Evolutionary conservation across 2,888 invertebrate species (phyloP).

Genomic region (Amphipoea lucens): DNA sequence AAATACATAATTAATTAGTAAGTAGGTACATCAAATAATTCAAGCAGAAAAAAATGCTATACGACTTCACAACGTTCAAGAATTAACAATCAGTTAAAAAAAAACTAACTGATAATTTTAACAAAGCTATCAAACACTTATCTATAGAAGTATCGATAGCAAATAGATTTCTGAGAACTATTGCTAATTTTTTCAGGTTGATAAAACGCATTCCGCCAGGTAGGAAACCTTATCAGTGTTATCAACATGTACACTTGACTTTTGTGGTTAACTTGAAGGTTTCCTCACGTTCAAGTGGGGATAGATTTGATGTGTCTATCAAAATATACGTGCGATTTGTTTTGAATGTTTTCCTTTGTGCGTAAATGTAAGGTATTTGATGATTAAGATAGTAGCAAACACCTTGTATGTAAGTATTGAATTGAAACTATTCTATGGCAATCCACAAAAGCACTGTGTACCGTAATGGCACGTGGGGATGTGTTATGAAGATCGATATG

Average conservation of each 20-base stretch:
- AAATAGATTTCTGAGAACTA: constrained; percentile 8
- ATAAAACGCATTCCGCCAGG: neutral
- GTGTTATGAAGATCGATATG: neutral
- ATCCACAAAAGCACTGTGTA: neutral
- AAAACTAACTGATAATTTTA: neutral
- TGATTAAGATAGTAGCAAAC: neutral
- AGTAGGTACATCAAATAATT: neutral
- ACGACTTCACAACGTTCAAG: neutral
- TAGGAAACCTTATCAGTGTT: constrained; percentile 25
- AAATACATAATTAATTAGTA: neutral
- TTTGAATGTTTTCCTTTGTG: neutral
- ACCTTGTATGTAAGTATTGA: neutral
- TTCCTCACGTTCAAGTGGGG: constrained; percentile 5
- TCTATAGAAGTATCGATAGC: constrained; percentile 6
- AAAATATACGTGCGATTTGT: constrained; percentile 10
- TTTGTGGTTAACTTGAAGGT: constrained; percentile 1
- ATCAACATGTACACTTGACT: constrained; percentile 19
- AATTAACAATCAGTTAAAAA: neutral
- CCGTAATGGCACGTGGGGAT: neutral
- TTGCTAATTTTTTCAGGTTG: neutral
- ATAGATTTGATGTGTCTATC: constrained; percentile 26
- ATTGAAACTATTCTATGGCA: neutral
- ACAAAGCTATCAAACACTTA: neutral
- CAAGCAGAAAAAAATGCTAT: neutral
- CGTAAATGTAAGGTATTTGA: neutral